Conservation (phyloP, 1,140 invertebrate species). For the Aphidius ervi region DNA sequence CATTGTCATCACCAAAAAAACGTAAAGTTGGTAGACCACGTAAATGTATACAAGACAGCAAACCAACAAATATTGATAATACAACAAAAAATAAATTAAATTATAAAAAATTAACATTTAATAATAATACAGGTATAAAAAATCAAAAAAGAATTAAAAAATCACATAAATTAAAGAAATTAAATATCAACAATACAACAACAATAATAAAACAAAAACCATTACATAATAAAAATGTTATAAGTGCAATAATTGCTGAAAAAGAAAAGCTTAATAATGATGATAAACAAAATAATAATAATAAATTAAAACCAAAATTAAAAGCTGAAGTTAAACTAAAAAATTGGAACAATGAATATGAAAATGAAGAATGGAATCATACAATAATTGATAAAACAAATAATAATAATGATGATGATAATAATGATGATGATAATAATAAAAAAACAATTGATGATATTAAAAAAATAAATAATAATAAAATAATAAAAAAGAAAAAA, state of each 20-base stretch:
- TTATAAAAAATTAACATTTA: slow-evolving; percentile 39
- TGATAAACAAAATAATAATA: slow-evolving; percentile 41
- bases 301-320: slow-evolving; percentile 64
- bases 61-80: slow-evolving; percentile 66
- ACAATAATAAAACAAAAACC: slow-evolving; percentile 44
- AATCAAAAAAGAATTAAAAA: slow-evolving; percentile 34
- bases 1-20: slow-evolving; percentile 66
- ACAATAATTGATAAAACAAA: slow-evolving; percentile 20
- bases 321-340: slow-evolving; percentile 66
- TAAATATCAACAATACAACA: slow-evolving; percentile 21
- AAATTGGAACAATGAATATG: slow-evolving; percentile 55
- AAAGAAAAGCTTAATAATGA: slow-evolving; percentile 47
- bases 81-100: slow-evolving; percentile 59
- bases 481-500: slow-evolving; percentile 45
- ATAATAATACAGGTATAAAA: slow-evolving; percentile 27
- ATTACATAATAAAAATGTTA: slow-evolving; percentile 47
- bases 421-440: background rate
- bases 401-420: background rate
- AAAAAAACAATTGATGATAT: slow-evolving; percentile 5
- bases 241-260: slow-evolving; percentile 47
- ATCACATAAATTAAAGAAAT: slow-evolving; percentile 34
- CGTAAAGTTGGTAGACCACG: slow-evolving; percentile 78
- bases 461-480: slow-evolving; percentile 22
- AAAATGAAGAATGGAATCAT: slow-evolving; percentile 33
- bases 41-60: slow-evolving; percentile 65